Evolutionary conservation across 2,797 vertebrate species (phyloP), one percentile per base, ranked within the genome.

Genomic region (Nannoperca australis): DNA sequence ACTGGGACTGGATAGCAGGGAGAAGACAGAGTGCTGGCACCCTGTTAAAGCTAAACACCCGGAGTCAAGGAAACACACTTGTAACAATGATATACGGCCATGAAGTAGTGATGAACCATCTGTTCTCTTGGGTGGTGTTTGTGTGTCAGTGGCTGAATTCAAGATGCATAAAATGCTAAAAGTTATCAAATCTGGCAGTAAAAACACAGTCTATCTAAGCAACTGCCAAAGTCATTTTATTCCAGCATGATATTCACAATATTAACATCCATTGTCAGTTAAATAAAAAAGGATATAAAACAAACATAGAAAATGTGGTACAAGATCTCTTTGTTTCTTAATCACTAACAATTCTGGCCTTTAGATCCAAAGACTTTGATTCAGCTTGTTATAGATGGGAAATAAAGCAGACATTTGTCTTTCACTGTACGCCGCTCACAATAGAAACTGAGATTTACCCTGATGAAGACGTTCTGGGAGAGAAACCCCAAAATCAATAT

Each of bases 401-500:
- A 77, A 85, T 62, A 72, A 86, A 77, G 60, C 36, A 34, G 20
- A 68, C 69, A n/a, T 70, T 79, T 77, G 71, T 79, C 22, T 78
- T 42, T 63, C 56, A 61, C 70, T 85, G 79, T 72, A 65, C 40
- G 76, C 61, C 10, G 70, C 74, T 81, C 55, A 61, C 54, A 79
- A 74, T 22, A 64, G 56, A 81, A 82, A 72, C 34, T 60, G 67
- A 68, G 65, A 49, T 82, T 83, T 70, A 71, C 78, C 70, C 78
- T 84, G 87, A 91, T 89, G 77, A 82, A 90, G 88, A 91, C 45
- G 64, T 88, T 91, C 82, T 81, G 85, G 70, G 75, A 85, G 83
- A 90, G 70, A 87, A 88, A 73, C 79, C 70, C 49, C 47, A 60
- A 87, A 92, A 95, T 93, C 93, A 92, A 95, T 94, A 91, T 45